Conservation (phyloP, 2,888 invertebrate genomes). For the Uropetala carovei region DNA sequence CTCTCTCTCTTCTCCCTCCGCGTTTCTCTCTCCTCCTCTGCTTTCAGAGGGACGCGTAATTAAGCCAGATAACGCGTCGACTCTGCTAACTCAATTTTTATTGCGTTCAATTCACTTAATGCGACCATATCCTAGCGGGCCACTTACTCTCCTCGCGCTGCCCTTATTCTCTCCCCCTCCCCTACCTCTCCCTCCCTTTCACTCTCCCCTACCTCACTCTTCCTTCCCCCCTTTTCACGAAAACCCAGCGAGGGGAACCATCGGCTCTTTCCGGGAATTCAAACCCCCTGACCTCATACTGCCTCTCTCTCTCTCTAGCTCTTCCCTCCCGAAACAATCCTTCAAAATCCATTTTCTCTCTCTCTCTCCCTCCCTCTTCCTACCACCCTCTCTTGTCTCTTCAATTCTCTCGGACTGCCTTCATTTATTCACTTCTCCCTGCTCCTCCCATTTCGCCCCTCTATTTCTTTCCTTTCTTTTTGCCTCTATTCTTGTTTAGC, state of each 20-base stretch:
- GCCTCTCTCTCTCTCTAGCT: neutral
- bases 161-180: neutral
- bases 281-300: conserved; percentile 23
- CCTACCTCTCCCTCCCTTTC: neutral
- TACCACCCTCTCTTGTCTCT: neutral
- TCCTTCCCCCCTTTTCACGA: neutral
- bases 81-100: conserved; percentile 28
- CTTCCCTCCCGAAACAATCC: conserved; percentile 30
- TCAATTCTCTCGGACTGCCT: conserved; percentile 23
- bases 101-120: conserved; percentile 35
- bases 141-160: conserved; percentile 12
- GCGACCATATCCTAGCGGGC: conserved; percentile 35
- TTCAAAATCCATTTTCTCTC: conserved; percentile 9
- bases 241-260: neutral
- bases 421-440: neutral
- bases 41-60: neutral
- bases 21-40: neutral
- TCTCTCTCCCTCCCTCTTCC: neutral
- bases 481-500: neutral
- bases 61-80: conserved; percentile 29
- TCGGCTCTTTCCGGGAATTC: conserved; percentile 18
- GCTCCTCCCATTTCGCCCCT: neutral
- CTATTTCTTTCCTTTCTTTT: neutral
- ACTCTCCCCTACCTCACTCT: neutral
- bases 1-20: neutral